phyloP scores from a whole-genome alignment of 2,797 vertebrate species.

The Hypotaenidia okinawae region DNA sequence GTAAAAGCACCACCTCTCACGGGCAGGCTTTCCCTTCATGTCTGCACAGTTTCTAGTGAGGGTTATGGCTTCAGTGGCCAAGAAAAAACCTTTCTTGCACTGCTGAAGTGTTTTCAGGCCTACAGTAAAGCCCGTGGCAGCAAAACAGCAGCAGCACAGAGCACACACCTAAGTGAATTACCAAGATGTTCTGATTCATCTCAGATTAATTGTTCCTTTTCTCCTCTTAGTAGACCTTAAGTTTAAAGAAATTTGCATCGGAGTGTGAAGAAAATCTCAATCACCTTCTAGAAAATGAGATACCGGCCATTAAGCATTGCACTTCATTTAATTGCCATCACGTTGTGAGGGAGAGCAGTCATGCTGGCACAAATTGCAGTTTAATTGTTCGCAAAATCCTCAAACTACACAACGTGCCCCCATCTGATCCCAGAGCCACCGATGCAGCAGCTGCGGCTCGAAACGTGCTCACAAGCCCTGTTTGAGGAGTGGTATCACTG shows the following conservation, averaged over 20 bases:
- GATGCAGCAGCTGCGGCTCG: neutral
- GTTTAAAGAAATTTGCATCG: neutral
- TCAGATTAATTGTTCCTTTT: neutral
- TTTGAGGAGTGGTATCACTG: neutral
- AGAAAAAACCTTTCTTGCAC: neutral
- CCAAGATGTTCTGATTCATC: neutral
- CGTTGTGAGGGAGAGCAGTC: neutral
- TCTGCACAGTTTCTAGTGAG: neutral
- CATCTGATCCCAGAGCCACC: neutral
- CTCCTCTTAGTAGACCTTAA: neutral
- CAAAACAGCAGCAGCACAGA: neutral
- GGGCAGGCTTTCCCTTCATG: neutral
- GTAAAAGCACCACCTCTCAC: neutral
- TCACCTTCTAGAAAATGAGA: neutral
- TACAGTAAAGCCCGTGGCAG: neutral
- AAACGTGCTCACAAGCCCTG: neutral
- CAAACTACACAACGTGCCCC: neutral
- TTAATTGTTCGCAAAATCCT: neutral
- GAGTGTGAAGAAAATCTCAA: neutral
- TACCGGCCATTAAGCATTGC: neutral
- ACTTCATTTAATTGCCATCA: neutral
- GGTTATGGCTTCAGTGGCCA: neutral
- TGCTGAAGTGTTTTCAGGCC: neutral
- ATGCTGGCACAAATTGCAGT: neutral
- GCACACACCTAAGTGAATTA: neutral